Percentiles rank a stretch among this genome's conserved stretches.
These are phyloP conservation scores for Sminthurinus aureus DNA, from an alignment of 2,888 invertebrate species.

Conservation along the genomic window DNA sequence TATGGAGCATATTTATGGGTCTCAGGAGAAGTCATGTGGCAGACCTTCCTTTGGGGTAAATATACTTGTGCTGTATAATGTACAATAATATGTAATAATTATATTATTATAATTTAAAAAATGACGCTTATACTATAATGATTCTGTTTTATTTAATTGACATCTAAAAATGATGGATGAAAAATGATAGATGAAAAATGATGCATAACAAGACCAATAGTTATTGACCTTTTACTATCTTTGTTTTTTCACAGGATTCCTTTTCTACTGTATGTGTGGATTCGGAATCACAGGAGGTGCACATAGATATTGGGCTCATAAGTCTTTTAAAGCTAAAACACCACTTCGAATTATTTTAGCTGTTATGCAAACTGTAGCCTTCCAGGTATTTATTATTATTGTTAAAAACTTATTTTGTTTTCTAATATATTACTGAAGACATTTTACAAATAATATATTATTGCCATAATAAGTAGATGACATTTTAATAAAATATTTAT, in stretches of 20 bases:
- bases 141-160: no score
- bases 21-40: constrained; percentile 60
- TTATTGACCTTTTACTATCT: background rate
- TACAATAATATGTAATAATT: background rate
- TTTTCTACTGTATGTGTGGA: constrained; percentile 78
- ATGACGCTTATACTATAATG: background rate
- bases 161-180: background rate
- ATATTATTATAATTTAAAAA: background rate
- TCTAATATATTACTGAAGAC: background rate
- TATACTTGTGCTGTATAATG: background rate
- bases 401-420: background rate
- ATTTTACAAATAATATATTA: no score
- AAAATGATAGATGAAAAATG: background rate
- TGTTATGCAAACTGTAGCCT: constrained; percentile 86
- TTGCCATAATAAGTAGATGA: no score
- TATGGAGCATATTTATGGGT: constrained; percentile 79
- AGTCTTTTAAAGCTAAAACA: constrained; percentile 93
- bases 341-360: constrained; percentile 83
- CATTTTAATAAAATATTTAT: background rate
- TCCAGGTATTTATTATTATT: constrained; percentile 73
- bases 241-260: constrained; percentile 23
- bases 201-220: background rate
- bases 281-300: constrained; percentile 98
- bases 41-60: constrained; percentile 57
- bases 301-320: constrained; percentile 95